Evolutionary conservation across 2,797 vertebrate genomes (phyloP).

Genomic region (Psittacula derbiana): DNA sequence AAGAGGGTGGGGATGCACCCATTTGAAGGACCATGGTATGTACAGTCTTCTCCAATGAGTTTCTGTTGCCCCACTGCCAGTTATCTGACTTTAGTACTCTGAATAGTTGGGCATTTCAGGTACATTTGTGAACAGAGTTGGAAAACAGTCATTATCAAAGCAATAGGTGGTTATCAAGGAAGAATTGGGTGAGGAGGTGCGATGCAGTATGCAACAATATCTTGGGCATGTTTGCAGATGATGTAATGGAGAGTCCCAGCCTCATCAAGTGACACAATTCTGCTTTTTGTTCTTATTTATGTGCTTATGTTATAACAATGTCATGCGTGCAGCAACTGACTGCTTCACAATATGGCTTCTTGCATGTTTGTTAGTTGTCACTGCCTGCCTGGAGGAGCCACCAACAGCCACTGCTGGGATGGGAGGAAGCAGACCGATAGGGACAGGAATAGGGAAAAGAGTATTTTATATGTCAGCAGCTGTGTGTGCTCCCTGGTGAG

Average conservation of each 20-base stretch:
- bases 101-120: neutral
- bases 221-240: neutral
- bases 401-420: neutral
- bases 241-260: neutral
- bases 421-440: accelerated
- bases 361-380: neutral
- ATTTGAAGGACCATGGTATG: neutral
- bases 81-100: neutral
- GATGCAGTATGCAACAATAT: neutral
- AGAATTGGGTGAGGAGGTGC: neutral
- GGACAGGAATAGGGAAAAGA: neutral
- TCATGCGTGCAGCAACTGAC: neutral
- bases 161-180: neutral
- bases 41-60: neutral
- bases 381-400: neutral
- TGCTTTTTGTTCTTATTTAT: neutral
- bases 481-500: neutral
- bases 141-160: neutral
- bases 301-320: neutral
- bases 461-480: neutral
- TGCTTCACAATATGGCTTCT: neutral
- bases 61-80: neutral
- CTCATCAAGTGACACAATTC: neutral
- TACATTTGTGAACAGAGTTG: neutral
- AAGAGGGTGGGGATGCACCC: neutral